phyloP scores from a whole-genome alignment of 2,113 vertebrate species.

The Hippocampus abdominalis region DNA sequence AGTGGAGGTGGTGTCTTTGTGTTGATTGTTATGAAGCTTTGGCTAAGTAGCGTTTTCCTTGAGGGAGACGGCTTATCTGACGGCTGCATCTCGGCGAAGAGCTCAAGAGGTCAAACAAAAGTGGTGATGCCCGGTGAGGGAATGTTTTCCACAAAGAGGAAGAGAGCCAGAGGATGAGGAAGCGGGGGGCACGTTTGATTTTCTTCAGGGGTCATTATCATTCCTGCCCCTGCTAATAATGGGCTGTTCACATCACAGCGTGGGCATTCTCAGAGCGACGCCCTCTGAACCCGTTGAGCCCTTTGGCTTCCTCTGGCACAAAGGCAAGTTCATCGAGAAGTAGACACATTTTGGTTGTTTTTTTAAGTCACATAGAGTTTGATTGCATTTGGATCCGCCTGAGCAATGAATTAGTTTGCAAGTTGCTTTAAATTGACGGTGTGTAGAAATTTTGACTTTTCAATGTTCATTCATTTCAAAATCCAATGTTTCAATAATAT shows the following conservation, averaged over 20 bases:
- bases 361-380: neutral
- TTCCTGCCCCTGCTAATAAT: constrained; percentile 55
- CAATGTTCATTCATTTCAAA: too few relatives aligned
- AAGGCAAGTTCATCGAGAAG: neutral
- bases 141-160: constrained; percentile 6
- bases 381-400: neutral
- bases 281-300: constrained; percentile 22
- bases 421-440: too few relatives aligned
- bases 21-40: neutral
- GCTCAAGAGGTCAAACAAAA: constrained; percentile 21
- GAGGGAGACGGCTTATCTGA: constrained; percentile 1
- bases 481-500: too few relatives aligned
- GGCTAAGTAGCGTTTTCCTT: constrained; percentile 4
- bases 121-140: constrained; percentile 9
- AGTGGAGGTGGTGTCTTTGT: neutral
- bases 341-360: neutral
- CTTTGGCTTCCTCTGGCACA: constrained; percentile 7
- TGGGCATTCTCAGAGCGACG: constrained; percentile 32
- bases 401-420: neutral
- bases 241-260: constrained; percentile 48
- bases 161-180: constrained; percentile 10
- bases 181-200: constrained; percentile 25
- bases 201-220: constrained; percentile 42
- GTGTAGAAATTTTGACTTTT: too few relatives aligned
- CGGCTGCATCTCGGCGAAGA: constrained; percentile 13